A percentile compares a stretch with the other conserved stretches of the same genome.
Evolutionary conservation across 2,888 invertebrate species (phyloP).

Genomic region (Aphodius granarius): DNA sequence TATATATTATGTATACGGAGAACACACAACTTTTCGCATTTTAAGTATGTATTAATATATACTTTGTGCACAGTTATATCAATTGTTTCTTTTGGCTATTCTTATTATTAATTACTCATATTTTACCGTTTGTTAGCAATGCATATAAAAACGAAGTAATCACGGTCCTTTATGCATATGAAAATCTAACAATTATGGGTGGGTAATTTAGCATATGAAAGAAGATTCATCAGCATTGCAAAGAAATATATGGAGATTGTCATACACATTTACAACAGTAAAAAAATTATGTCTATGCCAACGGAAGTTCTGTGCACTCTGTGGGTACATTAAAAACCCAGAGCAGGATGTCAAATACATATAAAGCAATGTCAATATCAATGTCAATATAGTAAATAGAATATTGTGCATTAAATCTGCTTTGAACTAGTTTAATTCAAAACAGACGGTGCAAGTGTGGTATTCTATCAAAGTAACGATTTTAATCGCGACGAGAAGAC

Average conservation of each 20-base stretch:
- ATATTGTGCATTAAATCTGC: too few species aligned
- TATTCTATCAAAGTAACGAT: too few species aligned
- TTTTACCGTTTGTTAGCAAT: not conserved
- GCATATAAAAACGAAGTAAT: not conserved
- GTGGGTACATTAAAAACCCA: too few species aligned
- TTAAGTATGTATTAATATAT: not conserved
- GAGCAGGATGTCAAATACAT: too few species aligned
- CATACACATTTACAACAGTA: not conserved
- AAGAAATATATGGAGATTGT: not conserved
- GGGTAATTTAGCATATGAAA: not conserved
- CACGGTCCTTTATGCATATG: not conserved
- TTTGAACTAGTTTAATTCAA: too few species aligned
- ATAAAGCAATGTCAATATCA: too few species aligned
- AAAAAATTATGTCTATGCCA: too few species aligned
- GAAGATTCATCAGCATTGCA: not conserved
- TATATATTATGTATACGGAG: not conserved
- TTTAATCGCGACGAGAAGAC: too few species aligned
- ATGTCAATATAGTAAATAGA: too few species aligned
- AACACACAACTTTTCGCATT: not conserved
- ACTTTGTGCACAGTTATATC: not conserved
- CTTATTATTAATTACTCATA: not conserved
- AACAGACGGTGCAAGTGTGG: too few species aligned
- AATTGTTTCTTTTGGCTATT: not conserved
- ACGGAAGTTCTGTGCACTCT: too few species aligned
- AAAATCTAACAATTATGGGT: not conserved